These are phyloP conservation scores for Himalopsyche kuldschensis DNA, from an alignment of 2,888 invertebrate species.

Conservation along the genomic window DNA sequence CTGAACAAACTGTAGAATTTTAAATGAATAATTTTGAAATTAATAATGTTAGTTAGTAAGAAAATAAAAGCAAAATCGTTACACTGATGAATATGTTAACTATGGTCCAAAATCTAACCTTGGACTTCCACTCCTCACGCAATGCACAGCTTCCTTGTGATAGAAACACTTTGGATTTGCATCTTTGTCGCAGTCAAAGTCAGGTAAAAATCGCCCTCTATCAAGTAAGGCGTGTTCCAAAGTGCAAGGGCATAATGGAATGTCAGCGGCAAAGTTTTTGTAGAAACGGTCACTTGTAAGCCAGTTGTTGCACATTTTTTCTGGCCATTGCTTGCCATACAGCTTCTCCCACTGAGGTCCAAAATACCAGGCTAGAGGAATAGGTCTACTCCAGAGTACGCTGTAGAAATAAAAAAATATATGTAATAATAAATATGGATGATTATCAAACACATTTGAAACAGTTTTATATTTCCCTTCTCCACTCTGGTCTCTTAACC, in stretches of 20 bases:
- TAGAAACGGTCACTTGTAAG: constrained; percentile 77
- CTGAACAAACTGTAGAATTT: too few relatives aligned
- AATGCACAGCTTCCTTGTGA: constrained; percentile 88
- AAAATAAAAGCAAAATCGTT: too few relatives aligned
- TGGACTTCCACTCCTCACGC: constrained; percentile 87
- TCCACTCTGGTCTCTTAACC: too few relatives aligned
- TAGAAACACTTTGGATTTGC: constrained; percentile 86
- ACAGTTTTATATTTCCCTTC: too few relatives aligned
- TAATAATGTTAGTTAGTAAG: too few relatives aligned
- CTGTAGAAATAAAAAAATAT: constrained; percentile 44
- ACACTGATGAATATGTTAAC: not conserved
- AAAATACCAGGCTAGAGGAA: constrained; percentile 93
- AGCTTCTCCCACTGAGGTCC: constrained; percentile 82
- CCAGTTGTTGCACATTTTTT: constrained; percentile 87
- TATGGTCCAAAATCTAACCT: constrained; percentile 71
- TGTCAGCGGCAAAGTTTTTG: constrained; percentile 83
- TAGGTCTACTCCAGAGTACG: constrained; percentile 86
- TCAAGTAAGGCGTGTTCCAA: constrained; percentile 88
- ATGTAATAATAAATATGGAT: too few relatives aligned
- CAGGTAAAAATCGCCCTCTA: constrained; percentile 90
- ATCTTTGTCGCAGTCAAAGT: constrained; percentile 88
- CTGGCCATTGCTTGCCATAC: constrained; percentile 82
- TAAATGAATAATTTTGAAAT: too few relatives aligned
- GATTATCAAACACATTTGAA: too few relatives aligned
- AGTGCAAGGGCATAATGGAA: constrained; percentile 89